These are phyloP conservation scores for Atractosteus spatula DNA, from an alignment of 2,113 vertebrate genomes.

Conservation along the genomic window DNA sequence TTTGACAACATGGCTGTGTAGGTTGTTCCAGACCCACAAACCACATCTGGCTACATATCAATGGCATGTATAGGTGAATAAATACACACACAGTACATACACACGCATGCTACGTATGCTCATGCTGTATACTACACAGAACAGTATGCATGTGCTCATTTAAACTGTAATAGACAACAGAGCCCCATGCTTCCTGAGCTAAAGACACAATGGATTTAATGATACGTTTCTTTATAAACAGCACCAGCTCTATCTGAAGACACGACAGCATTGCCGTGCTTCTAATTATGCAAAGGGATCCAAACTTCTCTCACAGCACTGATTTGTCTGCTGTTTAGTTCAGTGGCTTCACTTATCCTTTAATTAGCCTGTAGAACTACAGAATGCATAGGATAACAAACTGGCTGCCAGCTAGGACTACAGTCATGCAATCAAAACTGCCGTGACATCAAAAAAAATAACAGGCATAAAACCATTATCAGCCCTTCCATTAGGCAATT, in stretches of 20 bases:
- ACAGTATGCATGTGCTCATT: no score
- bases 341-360: slow-evolving; percentile 73
- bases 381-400: slow-evolving; percentile 61
- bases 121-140: no score
- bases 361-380: slow-evolving; percentile 77
- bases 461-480: neutral
- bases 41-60: no score
- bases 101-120: slow-evolving; percentile 11
- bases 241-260: slow-evolving; percentile 38
- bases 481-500: neutral
- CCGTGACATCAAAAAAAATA: neutral
- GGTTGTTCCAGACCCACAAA: no score
- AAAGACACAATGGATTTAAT: slow-evolving; percentile 75
- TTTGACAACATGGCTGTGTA: no score
- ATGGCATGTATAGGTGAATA: no score
- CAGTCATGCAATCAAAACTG: slow-evolving; percentile 20
- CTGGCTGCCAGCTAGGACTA: neutral
- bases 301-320: slow-evolving; percentile 66
- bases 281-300: slow-evolving; percentile 73
- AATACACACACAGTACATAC: slow-evolving; percentile 21
- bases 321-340: slow-evolving; percentile 63
- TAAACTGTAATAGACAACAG: slow-evolving; percentile 65
- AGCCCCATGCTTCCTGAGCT: slow-evolving; percentile 71
- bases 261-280: slow-evolving; percentile 65
- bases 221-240: slow-evolving; percentile 16